Evolutionary conservation across 1,140 invertebrate species (phyloP), one percentile per base, ranked within the genome.

Genomic region (Drosophila melanogaster): DNA sequence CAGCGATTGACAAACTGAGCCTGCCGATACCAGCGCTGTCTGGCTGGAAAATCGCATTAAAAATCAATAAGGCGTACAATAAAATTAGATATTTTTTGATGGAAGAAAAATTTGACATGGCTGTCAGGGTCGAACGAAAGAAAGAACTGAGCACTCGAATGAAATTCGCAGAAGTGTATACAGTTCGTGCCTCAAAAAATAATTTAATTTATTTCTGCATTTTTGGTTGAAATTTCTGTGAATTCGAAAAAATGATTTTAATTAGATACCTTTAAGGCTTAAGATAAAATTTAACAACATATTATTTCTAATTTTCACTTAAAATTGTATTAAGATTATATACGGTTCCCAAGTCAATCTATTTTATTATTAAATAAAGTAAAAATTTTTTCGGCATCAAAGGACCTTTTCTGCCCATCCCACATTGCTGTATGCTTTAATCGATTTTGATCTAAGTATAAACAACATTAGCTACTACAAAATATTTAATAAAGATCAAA

Each of bases 1-100:
- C 84, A 72, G 71, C 70, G 79, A 47, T 70, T 70, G 66, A 57
- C 50, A 70, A 70, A 70, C 65, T 57, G 66, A 70, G 46, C 50
- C 66, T 69, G 44, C 35, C 64, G 35, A 54, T 67, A n/a, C 64
- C 62, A 56, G 43, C 6, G 37, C 35, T 44, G 62, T 43, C 66
- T 60, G 81, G 53, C 60, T 71, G 53, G 57, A 65, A 66, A 89
- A 89, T 89, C 79, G 41, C 77, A 89, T 89, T 89, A 89, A 89
- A 89, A 89, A 89, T 89, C 84, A 89, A 89, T 89, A 89, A 89
- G 79, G 67, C 89, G 84, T 77, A 65, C 84, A 89, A 89, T 89
- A 84, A 84, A 89, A 89, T 89, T 74, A 84, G 43, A 65, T 75
- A 73, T 67, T 77, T 70, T 64, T 76, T 56, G 71, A 83, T 49